Conservation (phyloP, 2,113 vertebrate genomes). For the Leiothrix lutea region DNA sequence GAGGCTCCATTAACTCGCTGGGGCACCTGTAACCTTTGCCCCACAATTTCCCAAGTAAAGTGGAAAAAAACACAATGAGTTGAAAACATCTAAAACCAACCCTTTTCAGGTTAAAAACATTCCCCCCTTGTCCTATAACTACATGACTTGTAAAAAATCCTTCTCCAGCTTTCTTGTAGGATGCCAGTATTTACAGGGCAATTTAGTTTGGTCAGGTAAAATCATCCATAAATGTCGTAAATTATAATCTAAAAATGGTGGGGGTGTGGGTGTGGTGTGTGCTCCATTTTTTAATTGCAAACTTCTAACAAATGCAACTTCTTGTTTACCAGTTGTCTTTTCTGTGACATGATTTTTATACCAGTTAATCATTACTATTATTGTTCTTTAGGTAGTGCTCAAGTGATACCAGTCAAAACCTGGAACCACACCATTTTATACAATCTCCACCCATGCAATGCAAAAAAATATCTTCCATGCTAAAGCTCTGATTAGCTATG, state of each 20-base stretch:
- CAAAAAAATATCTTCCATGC: neutral
- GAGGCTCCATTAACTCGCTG: no score
- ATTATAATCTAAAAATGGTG: neutral
- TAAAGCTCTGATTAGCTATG: neutral
- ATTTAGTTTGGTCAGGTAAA: neutral
- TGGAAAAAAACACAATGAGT: no score
- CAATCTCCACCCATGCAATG: fast-evolving
- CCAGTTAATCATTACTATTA: neutral
- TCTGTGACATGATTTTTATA: neutral
- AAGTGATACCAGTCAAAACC: neutral
- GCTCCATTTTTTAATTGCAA: neutral
- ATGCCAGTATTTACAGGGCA: neutral
- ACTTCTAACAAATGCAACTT: neutral
- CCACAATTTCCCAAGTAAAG: neutral
- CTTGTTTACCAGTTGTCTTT: neutral
- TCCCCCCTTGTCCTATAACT: neutral
- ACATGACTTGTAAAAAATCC: neutral
- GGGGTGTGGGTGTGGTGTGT: fast-evolving
- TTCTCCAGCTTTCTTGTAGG: neutral
- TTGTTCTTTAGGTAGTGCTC: neutral
- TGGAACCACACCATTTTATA: neutral
- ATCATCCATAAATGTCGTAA: neutral
- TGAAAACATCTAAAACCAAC: neutral
- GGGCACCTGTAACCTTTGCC: fast-evolving
- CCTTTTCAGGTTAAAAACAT: neutral